Conservation (phyloP, 2,888 invertebrate species). For the Tetheella fluctuosa region DNA sequence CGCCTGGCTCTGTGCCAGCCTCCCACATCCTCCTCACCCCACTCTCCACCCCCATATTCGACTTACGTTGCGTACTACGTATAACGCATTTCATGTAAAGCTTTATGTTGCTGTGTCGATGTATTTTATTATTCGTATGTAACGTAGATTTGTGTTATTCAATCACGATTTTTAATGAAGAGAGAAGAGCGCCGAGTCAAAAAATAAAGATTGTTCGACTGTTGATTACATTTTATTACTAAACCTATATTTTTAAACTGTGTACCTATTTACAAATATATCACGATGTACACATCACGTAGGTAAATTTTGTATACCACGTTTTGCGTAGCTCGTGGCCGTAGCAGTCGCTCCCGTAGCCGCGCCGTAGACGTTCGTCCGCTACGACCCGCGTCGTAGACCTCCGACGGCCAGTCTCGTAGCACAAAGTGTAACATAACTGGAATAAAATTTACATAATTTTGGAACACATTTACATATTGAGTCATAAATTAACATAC, state of each 20-base stretch:
- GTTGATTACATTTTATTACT: neutral
- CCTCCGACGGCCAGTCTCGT: slow-evolving; percentile 19
- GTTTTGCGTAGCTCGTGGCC: slow-evolving; percentile 49
- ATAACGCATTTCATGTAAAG: slow-evolving; percentile 44
- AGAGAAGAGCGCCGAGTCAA: slow-evolving; percentile 13
- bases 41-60: slow-evolving; percentile 23
- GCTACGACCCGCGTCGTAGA: slow-evolving; percentile 19
- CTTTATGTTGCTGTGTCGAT: slow-evolving; percentile 35
- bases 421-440: slow-evolving; percentile 19
- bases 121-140: neutral
- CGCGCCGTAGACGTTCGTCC: slow-evolving; percentile 51
- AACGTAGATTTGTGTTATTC: neutral
- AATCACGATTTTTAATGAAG: neutral
- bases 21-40: slow-evolving; percentile 30
- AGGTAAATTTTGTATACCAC: slow-evolving; percentile 13
- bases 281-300: no score
- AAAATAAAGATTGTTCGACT: neutral
- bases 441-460: slow-evolving; percentile 11
- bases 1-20: slow-evolving; percentile 71
- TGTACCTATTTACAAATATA: neutral
- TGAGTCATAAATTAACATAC: slow-evolving; percentile 11
- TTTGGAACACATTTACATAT: slow-evolving; percentile 10
- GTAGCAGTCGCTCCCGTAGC: slow-evolving; percentile 68
- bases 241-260: neutral
- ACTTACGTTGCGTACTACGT: slow-evolving; percentile 22